Base-by-base conservation (phyloP, 2,113 vertebrate species). In the Chlorocebus sabaeus region DNA sequence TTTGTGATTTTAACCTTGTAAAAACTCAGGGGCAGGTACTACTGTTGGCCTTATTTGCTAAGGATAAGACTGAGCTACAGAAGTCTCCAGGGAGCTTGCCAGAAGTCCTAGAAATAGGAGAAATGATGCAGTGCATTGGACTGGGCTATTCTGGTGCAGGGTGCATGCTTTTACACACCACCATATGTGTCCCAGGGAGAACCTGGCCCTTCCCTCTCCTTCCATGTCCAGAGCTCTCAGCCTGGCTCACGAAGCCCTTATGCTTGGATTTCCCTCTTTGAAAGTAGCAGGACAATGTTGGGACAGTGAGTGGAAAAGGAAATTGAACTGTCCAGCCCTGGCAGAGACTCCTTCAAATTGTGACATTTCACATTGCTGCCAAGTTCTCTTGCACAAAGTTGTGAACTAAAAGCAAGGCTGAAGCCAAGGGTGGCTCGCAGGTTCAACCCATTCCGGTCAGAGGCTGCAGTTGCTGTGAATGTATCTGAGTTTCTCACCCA, bases 111-210 rank as follows among this genome's bases (percentile, higher is more conserved):
- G 38, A 27, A 30, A 22, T 57, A 52, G 73, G 10, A 68, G 59
- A 11, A 25, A 17, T 35, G 27, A 30, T 6, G 10, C 20, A 55
- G 25, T 18, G 9, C 43, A 14, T 12, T 32, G 57, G 32, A 20
- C 0, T 2, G 1, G 35, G 14, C 30, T 48, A 38, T 67, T 68
- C 23, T 3, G 32, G 61, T 40, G 38, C 2, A n/a, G 59, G 30
- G 59, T 45, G 22, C 20, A 5, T 38, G 11, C 27, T 52, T 22
- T 67, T 67, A 9, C n/a, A 86, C 27, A 43, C n/a, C 72, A 22
- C 2, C 1, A 17, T 43, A 20, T n/a, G 14, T 6, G 17, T 25
- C 59, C n/a, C 4, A 1, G 59, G 6, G 4, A n/a, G 27, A 79
- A 43, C 20, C 30, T 79, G 73, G 45, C 48, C 45, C 30, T 57